Evolutionary conservation across 92 coral and sea anemone genomes (phyloP), one percentile per base, ranked within the genome.

Genomic region (Epizoanthus illoricatus): DNA sequence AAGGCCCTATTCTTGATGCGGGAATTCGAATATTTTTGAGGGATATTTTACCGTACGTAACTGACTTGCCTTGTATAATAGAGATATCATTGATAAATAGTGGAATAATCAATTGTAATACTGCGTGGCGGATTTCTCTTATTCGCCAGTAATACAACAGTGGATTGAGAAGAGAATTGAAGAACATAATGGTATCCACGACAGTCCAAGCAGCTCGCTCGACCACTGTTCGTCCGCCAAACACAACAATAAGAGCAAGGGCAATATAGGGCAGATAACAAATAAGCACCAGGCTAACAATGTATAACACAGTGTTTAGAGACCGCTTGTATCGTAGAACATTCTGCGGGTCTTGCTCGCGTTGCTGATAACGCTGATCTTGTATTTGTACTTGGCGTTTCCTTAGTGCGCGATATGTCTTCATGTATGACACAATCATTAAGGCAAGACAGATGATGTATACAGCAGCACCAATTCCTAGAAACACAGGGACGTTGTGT

Each of bases 131-230:
- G 8, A 76, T 60, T 56, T 76, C 81, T 62, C 49, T 60, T 40
- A 76, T 60, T 28, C 71, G 57, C 81, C 81, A 76, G 15, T 45
- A 76, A 15, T 76, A 76, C 49, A 76, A 7, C 13, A 76, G 62
- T 36, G 81, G 81, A 65, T 76, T 76, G 18, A 76, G 81, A 40
- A 76, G 65, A 10, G 81, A 76, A 41, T 76, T 76, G 47, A 76
- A 60, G 28, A 76, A 76, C 52, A 76, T 60, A 8, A 76, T 42
- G n/a, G 81, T 56, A n/a, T 76, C 81, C 11, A 76, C 56, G 17
- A 76, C 47, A 59, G 81, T 40, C 81, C 81, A 76, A 18, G 55
- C 70, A 2, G 81, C 47, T 28, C 81, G 81, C 24, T 76, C 81
- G 18, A 76, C 59, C 23, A 42, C 41, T 40, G 68, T 61, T 3